Conservation (phyloP, 2,113 vertebrate species). For the Ursus arctos region DNA sequence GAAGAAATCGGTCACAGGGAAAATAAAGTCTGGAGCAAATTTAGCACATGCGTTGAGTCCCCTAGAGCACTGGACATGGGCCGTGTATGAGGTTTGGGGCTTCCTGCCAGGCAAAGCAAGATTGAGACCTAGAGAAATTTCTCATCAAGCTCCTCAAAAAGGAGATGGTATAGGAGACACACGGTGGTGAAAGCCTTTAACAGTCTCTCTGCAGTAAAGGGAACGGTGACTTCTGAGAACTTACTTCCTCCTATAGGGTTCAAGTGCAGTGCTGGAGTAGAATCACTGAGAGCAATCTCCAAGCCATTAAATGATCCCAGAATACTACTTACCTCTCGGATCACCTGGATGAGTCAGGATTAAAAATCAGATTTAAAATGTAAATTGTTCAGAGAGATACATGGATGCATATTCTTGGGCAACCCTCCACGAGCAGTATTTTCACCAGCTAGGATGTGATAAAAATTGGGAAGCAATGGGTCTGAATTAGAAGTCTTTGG, state of each 20-base stretch:
- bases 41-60: neutral
- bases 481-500: neutral
- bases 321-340: neutral
- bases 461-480: neutral
- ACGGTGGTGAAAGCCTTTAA: neutral
- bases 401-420: neutral
- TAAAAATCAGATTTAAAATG: neutral
- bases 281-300: neutral
- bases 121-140: neutral
- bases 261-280: neutral
- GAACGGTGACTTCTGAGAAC: neutral
- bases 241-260: neutral
- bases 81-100: neutral
- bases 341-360: neutral
- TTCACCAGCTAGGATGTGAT: neutral
- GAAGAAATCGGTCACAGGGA: neutral
- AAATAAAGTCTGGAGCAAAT: neutral
- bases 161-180: neutral
- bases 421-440: neutral
- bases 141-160: neutral
- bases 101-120: neutral
- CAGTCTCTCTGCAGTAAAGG: neutral
- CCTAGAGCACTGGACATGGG: neutral
- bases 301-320: neutral
- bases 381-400: neutral